Base-by-base conservation (phyloP, 2,113 vertebrate genomes). In the Crocuta crocuta region DNA sequence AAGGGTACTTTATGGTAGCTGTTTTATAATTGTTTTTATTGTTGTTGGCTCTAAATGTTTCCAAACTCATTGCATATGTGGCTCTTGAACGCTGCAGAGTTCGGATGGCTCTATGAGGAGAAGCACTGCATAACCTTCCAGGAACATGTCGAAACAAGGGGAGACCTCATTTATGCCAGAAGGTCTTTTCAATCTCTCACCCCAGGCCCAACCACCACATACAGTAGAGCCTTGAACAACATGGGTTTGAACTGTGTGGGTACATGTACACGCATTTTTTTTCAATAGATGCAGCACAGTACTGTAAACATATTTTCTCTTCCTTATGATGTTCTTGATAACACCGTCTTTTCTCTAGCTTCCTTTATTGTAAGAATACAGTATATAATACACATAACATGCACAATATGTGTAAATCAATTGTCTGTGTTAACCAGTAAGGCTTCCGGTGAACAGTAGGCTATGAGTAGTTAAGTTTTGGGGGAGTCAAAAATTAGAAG, bases 1-100 rank as follows among this genome's bases (percentile, higher is more conserved):
- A 70, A 16, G 16, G 19, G 4, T 45, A 50, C 33, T 70, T 87
- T 11, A 68, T 19, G 39, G 28, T 58, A 39, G 70, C 48, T 48
- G 7, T 74, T 45, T 61, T 55, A 23, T 21, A 26, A 5, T 68
- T 78, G 43, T 28, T 23, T 43, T 50, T 48, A 10, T 94, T 61
- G 2, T 23, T 24, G 23, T 28, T 79, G 33, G 13, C 82, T 94
- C n/a, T 84, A 33, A 66, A 23, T 13, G 45, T 50, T 71, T 48
- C 43, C 39, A 24, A 70, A 35, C 13, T 71, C 33, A 58, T 1
- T 24, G 31, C n/a, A 23, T 17, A 1, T 26, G 26, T n/a, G 55
- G 35, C 26, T 24, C 26, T 43, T 4, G 53, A 16, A 11, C 35
- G 33, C 16, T 65, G 24, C 0, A 0, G 10, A 17, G 26, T 58